Evolutionary conservation across 2,888 invertebrate genomes (phyloP), one percentile per base, ranked within the genome.

Genomic region (Mesorhabditis spiculigera): DNA sequence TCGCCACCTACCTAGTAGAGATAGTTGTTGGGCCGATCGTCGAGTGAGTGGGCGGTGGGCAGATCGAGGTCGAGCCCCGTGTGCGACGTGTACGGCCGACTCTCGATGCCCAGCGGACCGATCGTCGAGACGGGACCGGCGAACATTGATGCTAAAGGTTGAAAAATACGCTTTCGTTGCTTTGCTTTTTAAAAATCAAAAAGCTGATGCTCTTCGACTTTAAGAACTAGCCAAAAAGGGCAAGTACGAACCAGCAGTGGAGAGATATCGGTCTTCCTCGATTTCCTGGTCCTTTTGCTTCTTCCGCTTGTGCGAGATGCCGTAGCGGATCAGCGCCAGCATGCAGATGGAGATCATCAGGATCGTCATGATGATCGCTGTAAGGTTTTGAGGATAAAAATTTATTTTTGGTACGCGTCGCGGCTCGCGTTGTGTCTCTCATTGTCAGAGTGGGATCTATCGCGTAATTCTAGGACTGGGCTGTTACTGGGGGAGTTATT

Each of bases 281-380:
- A 85, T 79, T 67, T 85, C 85, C 45, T 79, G 78, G 67, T 84
- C 83, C 76, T 85, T 85, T 66, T 80, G 76, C 75, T 85, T 85
- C 78, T 85, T 85, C 13, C 84, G 74, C 63, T 81, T 76, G 69
- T 85, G 85, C 65, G 82, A 82, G 79, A 85, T 81, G 69, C 84
- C 85, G 69, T 85, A 85, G 61, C 85, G 79, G 58, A 85, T 78
- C 69, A 85, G 71, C 5, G 83, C 85, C 77, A 85, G 74, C 65
- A 85, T 74, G 65, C 83, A 85, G 69, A 85, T 85, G 66, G 79
- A 76, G 68, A 83, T 82, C 67, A 80, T 67, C 61, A 85, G 75
- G 68, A 85, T 85, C 16, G 83, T 82, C 81, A 85, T 80, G 71
- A 85, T 85, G 43, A 85, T 79, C 28, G 84, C 85, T 85, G 75